phyloP scores from a whole-genome alignment of 1,140 invertebrate species.

The Ceratosolen solmsi region DNA sequence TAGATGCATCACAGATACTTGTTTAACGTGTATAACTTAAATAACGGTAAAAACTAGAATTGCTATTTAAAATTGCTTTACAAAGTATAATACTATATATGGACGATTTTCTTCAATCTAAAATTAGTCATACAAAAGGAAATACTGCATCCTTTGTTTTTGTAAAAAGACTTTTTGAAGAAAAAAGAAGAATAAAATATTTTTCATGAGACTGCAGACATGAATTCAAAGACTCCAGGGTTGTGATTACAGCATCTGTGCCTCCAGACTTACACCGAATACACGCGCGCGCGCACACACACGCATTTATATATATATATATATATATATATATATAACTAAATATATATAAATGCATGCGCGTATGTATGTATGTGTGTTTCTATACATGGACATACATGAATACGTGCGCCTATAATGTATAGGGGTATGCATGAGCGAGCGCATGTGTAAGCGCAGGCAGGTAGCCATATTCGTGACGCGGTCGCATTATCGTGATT shows the following conservation, averaged over 20 bases:
- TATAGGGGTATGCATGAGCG: no score
- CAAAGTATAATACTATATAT: background rate
- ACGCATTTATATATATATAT: no score
- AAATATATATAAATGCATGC: no score
- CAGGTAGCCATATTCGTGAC: constrained; percentile 18
- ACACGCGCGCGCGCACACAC: background rate
- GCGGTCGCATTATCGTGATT: constrained; percentile 8
- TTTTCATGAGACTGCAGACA: background rate
- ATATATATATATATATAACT: no score
- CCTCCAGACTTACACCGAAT: no score
- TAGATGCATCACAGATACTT: background rate
- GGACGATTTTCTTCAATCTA: background rate
- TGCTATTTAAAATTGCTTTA: constrained; percentile 1
- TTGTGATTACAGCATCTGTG: constrained; percentile 1
- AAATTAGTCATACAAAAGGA: constrained; percentile 6
- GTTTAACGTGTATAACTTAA: background rate
- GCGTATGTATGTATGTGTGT: no score
- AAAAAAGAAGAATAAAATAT: background rate
- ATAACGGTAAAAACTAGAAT: constrained; percentile 26
- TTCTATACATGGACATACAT: no score
- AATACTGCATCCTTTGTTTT: background rate
- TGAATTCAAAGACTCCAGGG: background rate
- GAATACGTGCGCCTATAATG: no score
- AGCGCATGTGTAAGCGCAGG: background rate
- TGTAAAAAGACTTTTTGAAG: background rate